A percentile compares a stretch with the other conserved stretches of the same genome.
Conservation (phyloP, 2,888 invertebrate genomes). For the Chymomyza caudatula region DNA sequence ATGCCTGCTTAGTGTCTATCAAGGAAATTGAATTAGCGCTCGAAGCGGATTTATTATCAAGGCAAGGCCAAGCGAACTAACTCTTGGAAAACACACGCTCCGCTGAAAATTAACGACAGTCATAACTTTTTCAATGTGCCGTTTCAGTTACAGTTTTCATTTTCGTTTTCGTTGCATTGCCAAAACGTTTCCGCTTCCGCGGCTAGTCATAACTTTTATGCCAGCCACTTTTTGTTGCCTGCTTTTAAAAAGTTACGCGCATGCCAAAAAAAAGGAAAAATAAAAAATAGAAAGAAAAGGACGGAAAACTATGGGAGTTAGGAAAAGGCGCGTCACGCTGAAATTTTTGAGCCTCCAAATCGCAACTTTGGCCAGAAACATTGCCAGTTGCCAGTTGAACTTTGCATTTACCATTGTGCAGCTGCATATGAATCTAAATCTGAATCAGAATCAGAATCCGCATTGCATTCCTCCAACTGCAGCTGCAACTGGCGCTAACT, state of each 20-base stretch:
- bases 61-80: not conserved
- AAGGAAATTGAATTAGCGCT: constrained; percentile 49
- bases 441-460: not conserved
- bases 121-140: constrained; percentile 62
- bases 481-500: constrained; percentile 24
- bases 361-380: constrained; percentile 39
- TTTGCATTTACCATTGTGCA: constrained; percentile 16
- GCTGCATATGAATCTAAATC: not conserved
- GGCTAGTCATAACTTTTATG: constrained; percentile 55
- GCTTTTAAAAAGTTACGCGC: constrained; percentile 35
- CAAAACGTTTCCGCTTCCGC: constrained; percentile 68
- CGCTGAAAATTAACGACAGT: constrained; percentile 49
- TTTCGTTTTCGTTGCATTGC: constrained; percentile 42
- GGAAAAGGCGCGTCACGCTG: constrained; percentile 11
- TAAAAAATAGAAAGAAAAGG: not conserved
- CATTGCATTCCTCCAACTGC: not conserved
- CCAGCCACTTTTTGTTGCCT: constrained; percentile 1
- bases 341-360: constrained; percentile 27
- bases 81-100: constrained; percentile 2
- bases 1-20: not conserved
- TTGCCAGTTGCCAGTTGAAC: constrained; percentile 25
- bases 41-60: constrained; percentile 1
- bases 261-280: constrained; percentile 44
- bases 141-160: constrained; percentile 50
- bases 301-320: constrained; percentile 14